Conservation (phyloP, 1,140 invertebrate genomes). For the Brachionus koreanus region DNA sequence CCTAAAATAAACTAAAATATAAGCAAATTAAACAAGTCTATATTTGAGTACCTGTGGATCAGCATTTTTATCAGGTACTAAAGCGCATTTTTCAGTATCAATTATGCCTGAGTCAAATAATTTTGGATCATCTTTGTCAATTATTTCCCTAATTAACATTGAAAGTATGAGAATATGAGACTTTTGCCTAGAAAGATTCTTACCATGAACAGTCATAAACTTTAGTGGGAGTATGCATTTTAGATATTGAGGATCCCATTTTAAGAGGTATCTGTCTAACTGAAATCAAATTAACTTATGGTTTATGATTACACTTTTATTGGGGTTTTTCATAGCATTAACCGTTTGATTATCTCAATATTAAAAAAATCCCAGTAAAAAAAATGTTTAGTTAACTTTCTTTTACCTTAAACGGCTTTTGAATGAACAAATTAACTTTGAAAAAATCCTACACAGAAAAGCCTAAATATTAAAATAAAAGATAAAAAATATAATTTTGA, state of each 20-base stretch:
- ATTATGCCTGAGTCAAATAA: not conserved
- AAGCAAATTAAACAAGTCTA: not conserved
- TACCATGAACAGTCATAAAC: constrained; percentile 5
- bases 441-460: too few relatives aligned
- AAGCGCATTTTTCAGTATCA: not conserved
- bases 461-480: too few relatives aligned
- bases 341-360: too few relatives aligned
- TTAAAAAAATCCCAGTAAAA: too few relatives aligned
- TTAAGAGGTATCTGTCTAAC: not conserved
- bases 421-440: too few relatives aligned
- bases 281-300: not conserved
- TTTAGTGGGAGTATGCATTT: not conserved
- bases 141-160: not conserved
- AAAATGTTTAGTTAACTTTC: too few relatives aligned
- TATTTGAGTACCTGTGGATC: not conserved
- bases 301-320: not conserved
- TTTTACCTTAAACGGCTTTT: too few relatives aligned
- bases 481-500: too few relatives aligned
- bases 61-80: constrained; percentile 18
- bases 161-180: not conserved
- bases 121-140: constrained; percentile 13
- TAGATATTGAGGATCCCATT: constrained; percentile 12
- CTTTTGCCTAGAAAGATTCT: not conserved
- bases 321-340: not conserved
- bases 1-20: constrained; percentile 3